Evolutionary conservation across 1,140 invertebrate species (phyloP), one percentile per base, ranked within the genome.

Genomic region (Stenopsyche tienmushanensis): DNA sequence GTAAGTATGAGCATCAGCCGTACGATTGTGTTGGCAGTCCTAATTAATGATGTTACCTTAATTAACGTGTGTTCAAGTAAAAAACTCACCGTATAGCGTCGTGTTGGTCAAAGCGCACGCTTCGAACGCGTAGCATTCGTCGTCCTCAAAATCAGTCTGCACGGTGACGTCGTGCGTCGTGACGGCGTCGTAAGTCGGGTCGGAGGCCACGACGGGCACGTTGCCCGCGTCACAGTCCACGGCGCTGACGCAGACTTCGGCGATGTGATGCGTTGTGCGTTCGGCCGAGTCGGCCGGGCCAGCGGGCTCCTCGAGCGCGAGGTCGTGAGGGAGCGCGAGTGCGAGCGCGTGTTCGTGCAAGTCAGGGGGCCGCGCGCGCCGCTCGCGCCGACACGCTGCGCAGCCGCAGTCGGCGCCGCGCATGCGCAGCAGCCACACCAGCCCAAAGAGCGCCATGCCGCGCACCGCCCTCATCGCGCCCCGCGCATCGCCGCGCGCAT

Each of bases 361-460:
- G 76, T 72, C 70, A 15, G 72, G 73, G 79, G 73, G 64, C 89
- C n/a, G n/a, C n/a, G n/a, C n/a, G n/a, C 80, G 72, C 52, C 84
- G 81, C 68, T 85, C 84, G 70, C 84, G 84, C 59, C n/a, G n/a
- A n/a, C n/a, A n/a, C n/a, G n/a, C n/a, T n/a, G n/a, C n/a, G n/a
- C 82, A 82, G 54, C 85, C 83, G 75, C 86, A 87, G 77, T 90
- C 85, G 75, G 89, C 88, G 65, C n/a, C n/a, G 88, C 85, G n/a
- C n/a, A n/a, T n/a, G 74, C 88, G 87, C 76, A 90, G 79, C 76
- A 91, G 80, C 89, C 89, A 90, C 79, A 90, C 88, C 85, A 91
- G 88, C 77, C 89, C 90, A 83, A 91, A 91, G 70, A 91, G 86
- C 82, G 90, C 89, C 89, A 91, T 91, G 78, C 82, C 83, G 71